Evolutionary conservation across 2,797 vertebrate species (phyloP).

Genomic region (Toxotes lorentzi): DNA sequence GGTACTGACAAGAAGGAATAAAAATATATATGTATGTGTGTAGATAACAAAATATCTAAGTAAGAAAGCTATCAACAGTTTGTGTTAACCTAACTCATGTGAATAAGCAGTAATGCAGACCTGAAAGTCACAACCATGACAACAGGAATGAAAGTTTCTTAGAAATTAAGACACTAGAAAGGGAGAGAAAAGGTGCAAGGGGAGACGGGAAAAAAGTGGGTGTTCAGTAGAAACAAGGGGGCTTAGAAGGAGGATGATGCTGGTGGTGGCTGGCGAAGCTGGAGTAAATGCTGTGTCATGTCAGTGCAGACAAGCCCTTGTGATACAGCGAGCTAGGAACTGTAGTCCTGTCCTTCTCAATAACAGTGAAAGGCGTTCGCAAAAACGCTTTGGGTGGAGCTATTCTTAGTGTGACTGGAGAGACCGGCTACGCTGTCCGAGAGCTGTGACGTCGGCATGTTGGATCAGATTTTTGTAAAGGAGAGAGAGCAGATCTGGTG

Average conservation of each 20-base stretch:
- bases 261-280: conserved; percentile 30
- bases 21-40: background rate
- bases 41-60: background rate
- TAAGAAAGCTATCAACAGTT: background rate
- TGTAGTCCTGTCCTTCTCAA: conserved; percentile 38
- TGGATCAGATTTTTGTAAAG: conserved; percentile 12
- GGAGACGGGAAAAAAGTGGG: background rate
- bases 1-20: background rate
- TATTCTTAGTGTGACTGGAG: conserved; percentile 60
- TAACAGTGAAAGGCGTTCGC: conserved; percentile 52
- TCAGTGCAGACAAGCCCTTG: conserved; percentile 32
- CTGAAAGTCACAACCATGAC: background rate
- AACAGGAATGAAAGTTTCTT: background rate
- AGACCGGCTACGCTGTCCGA: conserved; percentile 39
- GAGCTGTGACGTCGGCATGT: conserved; percentile 41
- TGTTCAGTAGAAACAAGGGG: background rate
- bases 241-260: conserved; percentile 5
- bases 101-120: background rate
- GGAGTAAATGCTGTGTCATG: conserved; percentile 58
- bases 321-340: conserved; percentile 26
- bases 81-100: background rate
- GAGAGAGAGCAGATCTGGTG: background rate
- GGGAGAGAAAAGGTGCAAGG: background rate
- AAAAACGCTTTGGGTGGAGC: conserved; percentile 54
- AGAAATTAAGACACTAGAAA: background rate